These are phyloP conservation scores for Drosophila longiperda DNA, from an alignment of 2,888 invertebrate species.

Conservation along the genomic window DNA sequence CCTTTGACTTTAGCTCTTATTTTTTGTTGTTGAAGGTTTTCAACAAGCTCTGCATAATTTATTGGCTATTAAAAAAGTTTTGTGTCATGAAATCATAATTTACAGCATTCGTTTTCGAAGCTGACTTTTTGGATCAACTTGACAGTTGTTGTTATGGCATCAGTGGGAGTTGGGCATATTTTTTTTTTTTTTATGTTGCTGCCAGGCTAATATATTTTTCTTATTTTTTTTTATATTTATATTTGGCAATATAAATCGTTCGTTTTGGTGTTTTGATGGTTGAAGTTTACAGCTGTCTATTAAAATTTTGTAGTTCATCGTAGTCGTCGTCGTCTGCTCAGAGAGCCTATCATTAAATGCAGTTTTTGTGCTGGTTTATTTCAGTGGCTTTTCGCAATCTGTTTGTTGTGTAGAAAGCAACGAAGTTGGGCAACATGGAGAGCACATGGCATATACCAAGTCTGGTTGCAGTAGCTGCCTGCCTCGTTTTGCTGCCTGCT, in stretches of 20 bases:
- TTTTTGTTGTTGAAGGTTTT: conserved; percentile 16
- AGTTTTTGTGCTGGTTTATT: conserved; percentile 61
- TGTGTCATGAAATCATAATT: conserved; percentile 76
- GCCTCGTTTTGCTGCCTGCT: neutral
- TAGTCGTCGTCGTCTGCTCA: conserved; percentile 23
- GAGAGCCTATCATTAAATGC: conserved; percentile 69
- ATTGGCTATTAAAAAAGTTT: conserved; percentile 75
- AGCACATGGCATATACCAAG: conserved; percentile 52
- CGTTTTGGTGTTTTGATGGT: conserved; percentile 18
- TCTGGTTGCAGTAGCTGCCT: conserved; percentile 19
- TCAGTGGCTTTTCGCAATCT: conserved; percentile 50
- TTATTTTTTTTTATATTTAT: conserved; percentile 11
- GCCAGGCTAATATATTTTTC: conserved; percentile 1
- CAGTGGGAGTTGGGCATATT: conserved; percentile 41
- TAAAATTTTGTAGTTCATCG: conserved; percentile 17
- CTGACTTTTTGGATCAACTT: conserved; percentile 56
- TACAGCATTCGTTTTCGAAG: conserved; percentile 72
- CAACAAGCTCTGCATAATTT: conserved; percentile 58
- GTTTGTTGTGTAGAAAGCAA: conserved; percentile 58
- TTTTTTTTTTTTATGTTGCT: conserved; percentile 2
- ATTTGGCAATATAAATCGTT: conserved; percentile 30
- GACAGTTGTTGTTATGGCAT: conserved; percentile 66
- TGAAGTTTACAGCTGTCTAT: conserved; percentile 44
- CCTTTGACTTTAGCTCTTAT: conserved; percentile 35
- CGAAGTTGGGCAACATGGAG: conserved; percentile 39